Evolutionary conservation across 1,140 invertebrate species (phyloP), one percentile per base, ranked within the genome.

Genomic region (Penaeus chinensis): DNA sequence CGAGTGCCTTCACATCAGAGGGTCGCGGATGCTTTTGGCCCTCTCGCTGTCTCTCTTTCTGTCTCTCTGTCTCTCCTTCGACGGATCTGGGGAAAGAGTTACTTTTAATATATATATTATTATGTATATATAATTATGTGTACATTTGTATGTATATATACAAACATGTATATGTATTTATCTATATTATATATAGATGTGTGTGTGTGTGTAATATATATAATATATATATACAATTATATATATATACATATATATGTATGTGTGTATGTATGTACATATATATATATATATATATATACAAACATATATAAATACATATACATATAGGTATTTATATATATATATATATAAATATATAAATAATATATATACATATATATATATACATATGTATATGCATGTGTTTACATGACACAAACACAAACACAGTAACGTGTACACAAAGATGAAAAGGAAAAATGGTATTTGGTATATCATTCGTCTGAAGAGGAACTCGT

Each of bases 231-330:
- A 22, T 69, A 69, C 22, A 69, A 7, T n/a, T 69, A 69, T 69
- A 69, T 69, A 69, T 69, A 69, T 69, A 69, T 69, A 69, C 22
- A 22, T 69, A 69, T 69, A 22, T 69, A 69, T 13, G 22, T 69
- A 69, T 69, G 22, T 69, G 22, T 69, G 22, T 19, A 69, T 69
- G 22, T 69, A 69, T 69, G 20, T 69, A 69, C 22, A 69, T 69
- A 69, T 69, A 69, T 69, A 69, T 69, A 69, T 69, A 69, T 69
- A 69, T 69, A 16, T 66, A 66, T 66, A 66, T 66, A 66, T 66
- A 66, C 2, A 66, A n/a, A 66, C 27, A 66, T 66, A 66, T 66
- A 66, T 66, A 66, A 32, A 32, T 32, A 32, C 2, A 32, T 32
- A 32, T 32, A 32, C 2, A 32, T 32, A 32, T 32, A 32, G n/a